Percentiles rank a stretch among this genome's conserved stretches.
Conservation (phyloP, 92 coral and sea anemone species). For the Zoanthus sansibaricus region DNA sequence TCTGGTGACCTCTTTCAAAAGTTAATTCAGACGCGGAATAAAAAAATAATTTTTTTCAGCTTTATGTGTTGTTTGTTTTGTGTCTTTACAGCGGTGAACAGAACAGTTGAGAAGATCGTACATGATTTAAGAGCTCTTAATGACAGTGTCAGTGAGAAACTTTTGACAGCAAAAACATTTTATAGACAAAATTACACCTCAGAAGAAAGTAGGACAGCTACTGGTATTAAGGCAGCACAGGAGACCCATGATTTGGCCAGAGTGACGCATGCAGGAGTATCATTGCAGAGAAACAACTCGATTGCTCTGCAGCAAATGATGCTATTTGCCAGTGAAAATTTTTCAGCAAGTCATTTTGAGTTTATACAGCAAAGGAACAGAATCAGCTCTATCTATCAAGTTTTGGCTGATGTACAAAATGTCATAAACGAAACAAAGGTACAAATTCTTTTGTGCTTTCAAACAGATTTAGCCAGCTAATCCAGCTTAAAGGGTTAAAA, state of each 20-base stretch:
- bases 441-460: background rate
- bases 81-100: conserved; percentile 57
- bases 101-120: conserved; percentile 41
- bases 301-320: conserved; percentile 54
- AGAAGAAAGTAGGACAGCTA: conserved; percentile 52
- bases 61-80: background rate
- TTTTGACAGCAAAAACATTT: conserved; percentile 50
- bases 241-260: conserved; percentile 38
- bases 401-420: conserved; percentile 37
- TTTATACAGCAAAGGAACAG: conserved; percentile 19
- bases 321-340: conserved; percentile 20
- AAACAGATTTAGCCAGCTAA: too few species aligned
- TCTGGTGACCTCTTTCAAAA: too few species aligned
- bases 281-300: conserved; percentile 57
- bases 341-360: conserved; percentile 36
- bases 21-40: too few species aligned
- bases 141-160: conserved; percentile 49
- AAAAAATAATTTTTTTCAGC: too few species aligned
- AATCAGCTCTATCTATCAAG: conserved; percentile 28
- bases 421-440: conserved; percentile 79
- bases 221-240: conserved; percentile 43
- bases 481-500: too few species aligned
- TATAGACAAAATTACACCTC: conserved; percentile 31
- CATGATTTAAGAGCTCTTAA: conserved; percentile 50
- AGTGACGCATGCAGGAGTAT: conserved; percentile 55